Base-by-base conservation (phyloP, 1,140 invertebrate genomes). In the Drosophila kikkawai region DNA sequence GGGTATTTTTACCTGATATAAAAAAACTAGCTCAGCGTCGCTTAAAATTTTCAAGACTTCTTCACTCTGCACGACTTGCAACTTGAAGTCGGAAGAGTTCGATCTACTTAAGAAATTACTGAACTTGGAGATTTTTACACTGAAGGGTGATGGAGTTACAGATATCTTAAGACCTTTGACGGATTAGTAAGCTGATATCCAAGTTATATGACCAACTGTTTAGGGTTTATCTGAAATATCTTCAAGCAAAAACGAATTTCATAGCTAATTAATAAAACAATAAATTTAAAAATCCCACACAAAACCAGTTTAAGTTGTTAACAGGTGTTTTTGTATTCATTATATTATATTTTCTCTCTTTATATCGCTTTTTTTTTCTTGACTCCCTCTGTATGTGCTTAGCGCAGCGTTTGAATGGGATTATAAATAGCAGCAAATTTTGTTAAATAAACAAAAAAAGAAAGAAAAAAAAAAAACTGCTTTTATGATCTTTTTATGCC, bases 371-470 rank as follows among this genome's bases (percentile, higher is more conserved):
- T 53, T 65, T 66, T 67, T 48, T 32, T 56, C 45, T 51, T 51
- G 48, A 4, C 32, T 39, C 39, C 47, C 47, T 44, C 36, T 66
- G 32, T 47, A 32, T 59, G 19, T 34, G 66, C 17, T 45, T 29
- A 70, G 48, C 50, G 37, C 45, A 61, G 50, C 50, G 55, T 76
- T 83, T 87, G 83, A 80, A 87, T 88, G 65, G 67, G 67, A 67
- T 83, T 80, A 87, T 83, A 87, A 87, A 88, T 80, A 87, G 75
- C 78, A 74, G 56, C 67, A 67, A 88, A 78, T 71, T 80, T 65
- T 73, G 80, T 83, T 83, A 80, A 80, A 83, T 41, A 64, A 50
- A 71, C 48, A 68, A 41, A 55, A 67, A 44, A 45, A 7, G 6
- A 29, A 29, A 6, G 26, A 29, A 29, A 29, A 29, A 56, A 22